Percentiles rank a stretch among this genome's conserved stretches.
These are phyloP conservation scores for Thymelicus acteon DNA, from an alignment of 2,888 invertebrate species.

Conservation along the genomic window DNA sequence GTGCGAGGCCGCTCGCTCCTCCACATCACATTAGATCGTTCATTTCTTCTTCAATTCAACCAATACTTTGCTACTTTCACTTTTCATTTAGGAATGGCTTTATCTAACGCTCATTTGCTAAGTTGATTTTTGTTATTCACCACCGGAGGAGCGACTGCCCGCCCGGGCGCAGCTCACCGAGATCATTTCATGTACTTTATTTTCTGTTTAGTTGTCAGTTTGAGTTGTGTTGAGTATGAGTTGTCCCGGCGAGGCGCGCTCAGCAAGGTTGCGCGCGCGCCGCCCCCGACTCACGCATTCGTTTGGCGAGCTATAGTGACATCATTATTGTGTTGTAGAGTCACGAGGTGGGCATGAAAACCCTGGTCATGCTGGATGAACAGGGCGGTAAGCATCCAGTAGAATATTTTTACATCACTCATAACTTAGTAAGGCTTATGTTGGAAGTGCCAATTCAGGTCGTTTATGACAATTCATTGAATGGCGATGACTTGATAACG, in stretches of 20 bases:
- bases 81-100: slow-evolving; percentile 83
- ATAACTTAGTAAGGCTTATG: slow-evolving; percentile 80
- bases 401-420: slow-evolving; percentile 82
- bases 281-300: slow-evolving; percentile 70
- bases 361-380: slow-evolving; percentile 99
- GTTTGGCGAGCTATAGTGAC: slow-evolving; percentile 85
- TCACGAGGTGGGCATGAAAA: slow-evolving; percentile 99
- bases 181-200: slow-evolving; percentile 68
- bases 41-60: slow-evolving; percentile 70
- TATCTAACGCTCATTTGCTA: slow-evolving; percentile 80
- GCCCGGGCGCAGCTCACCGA: slow-evolving; percentile 55
- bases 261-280: slow-evolving; percentile 51
- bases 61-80: slow-evolving; percentile 77
- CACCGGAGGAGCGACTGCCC: slow-evolving; percentile 55
- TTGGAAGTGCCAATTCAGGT: slow-evolving; percentile 80
- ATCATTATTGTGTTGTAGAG: slow-evolving; percentile 93
- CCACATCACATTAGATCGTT: slow-evolving; percentile 75
- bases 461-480: slow-evolving; percentile 72
- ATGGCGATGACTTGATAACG: slow-evolving; percentile 67
- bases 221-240: slow-evolving; percentile 74
- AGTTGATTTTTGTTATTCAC: slow-evolving; percentile 62
- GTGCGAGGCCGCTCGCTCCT: slow-evolving; percentile 71
- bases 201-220: slow-evolving; percentile 76
- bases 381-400: slow-evolving; percentile 98
- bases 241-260: slow-evolving; percentile 61